Percentiles rank a stretch among this genome's conserved stretches.
phyloP scores from a whole-genome alignment of 2,797 vertebrate genomes.

The Mormyrus proboscirostris region DNA sequence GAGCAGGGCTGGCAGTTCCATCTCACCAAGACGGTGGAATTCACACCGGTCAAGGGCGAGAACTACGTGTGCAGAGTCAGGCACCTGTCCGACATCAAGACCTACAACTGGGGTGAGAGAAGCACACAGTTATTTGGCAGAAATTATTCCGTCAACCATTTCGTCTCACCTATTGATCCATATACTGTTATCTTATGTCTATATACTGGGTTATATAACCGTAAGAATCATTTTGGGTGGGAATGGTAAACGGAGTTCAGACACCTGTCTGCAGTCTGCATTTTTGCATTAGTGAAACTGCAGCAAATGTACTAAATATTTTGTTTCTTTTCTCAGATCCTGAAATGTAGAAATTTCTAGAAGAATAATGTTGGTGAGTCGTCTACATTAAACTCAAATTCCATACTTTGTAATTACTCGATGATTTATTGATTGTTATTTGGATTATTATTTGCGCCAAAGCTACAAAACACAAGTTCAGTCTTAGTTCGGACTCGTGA shows the following conservation, averaged over 20 bases:
- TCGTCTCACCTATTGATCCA: not conserved
- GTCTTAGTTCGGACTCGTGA: not conserved
- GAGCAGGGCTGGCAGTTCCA: conserved; percentile 70
- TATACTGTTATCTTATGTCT: not conserved
- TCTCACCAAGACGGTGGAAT: conserved; percentile 46
- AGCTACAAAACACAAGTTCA: not conserved
- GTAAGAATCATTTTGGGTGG: not conserved
- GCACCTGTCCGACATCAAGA: rapidly evolving
- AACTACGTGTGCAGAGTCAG: conserved; percentile 49
- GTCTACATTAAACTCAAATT: not conserved
- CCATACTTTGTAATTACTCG: not conserved
- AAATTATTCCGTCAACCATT: not conserved
- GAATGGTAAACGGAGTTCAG: not conserved
- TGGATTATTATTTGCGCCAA: not conserved
- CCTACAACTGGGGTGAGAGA: conserved; percentile 59
- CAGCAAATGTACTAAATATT: not conserved
- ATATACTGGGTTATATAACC: not conserved
- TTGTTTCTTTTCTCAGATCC: not conserved
- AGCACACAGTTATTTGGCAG: not conserved
- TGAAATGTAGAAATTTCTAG: conserved; percentile 10
- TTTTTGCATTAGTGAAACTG: not conserved
- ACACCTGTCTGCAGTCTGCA: not conserved
- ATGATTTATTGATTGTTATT: not conserved
- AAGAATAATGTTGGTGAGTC: not conserved
- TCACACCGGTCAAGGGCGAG: conserved; percentile 24